These are phyloP conservation scores for Cremastinae sp. DNA, from an alignment of 2,888 invertebrate genomes.

Conservation along the genomic window DNA sequence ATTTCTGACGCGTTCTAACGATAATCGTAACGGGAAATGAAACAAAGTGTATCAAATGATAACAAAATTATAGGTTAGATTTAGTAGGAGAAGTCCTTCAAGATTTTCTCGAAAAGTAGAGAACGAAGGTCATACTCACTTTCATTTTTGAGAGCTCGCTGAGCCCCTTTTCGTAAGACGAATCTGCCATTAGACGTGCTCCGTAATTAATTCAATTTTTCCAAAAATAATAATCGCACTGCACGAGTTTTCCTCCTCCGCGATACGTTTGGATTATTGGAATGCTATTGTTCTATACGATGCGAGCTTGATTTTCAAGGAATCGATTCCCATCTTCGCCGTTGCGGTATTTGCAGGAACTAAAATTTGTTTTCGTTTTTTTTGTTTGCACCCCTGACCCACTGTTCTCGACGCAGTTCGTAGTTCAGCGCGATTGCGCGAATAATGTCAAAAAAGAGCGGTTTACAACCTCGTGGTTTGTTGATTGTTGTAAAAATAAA, in stretches of 20 bases:
- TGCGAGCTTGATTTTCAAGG: too few species aligned
- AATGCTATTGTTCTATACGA: too few species aligned
- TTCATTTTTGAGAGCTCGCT: constrained; percentile 79
- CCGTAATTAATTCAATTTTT: constrained; percentile 3
- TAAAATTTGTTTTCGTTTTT: too few species aligned
- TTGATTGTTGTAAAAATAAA: constrained; percentile 45
- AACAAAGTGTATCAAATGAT: constrained; percentile 28
- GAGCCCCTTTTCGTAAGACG: constrained; percentile 78
- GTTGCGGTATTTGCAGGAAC: too few species aligned
- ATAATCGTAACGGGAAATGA: not conserved
- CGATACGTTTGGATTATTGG: too few species aligned
- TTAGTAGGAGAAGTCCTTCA: constrained; percentile 4
- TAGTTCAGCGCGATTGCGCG: constrained; percentile 46
- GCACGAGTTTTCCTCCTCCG: too few species aligned
- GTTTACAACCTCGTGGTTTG: constrained; percentile 41
- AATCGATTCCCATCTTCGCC: too few species aligned
- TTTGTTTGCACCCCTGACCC: not conserved
- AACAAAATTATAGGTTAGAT: constrained; percentile 63
- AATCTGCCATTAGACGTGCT: constrained; percentile 74
- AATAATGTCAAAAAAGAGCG: constrained; percentile 53
- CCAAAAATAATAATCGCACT: too few species aligned
- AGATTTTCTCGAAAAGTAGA: not conserved
- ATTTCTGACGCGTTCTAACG: not conserved
- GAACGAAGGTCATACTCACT: constrained; percentile 64
- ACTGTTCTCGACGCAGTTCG: too few species aligned